Evolutionary conservation across 2,113 vertebrate species (phyloP).

Genomic region (Glaucomys volans): DNA sequence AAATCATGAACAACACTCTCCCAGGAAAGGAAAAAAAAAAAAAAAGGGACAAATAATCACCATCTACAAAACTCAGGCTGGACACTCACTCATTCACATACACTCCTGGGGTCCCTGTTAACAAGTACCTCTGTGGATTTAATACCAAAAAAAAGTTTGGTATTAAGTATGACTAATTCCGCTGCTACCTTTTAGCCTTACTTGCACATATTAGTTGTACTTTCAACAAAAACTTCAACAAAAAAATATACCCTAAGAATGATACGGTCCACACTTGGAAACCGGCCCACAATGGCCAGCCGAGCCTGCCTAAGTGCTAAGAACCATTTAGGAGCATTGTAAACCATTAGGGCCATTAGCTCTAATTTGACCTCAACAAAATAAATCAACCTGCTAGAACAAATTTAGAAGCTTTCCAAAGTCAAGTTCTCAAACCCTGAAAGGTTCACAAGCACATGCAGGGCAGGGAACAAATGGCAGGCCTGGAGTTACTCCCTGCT

Average conservation of each 20-base stretch:
- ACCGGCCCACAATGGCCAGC: slow-evolving; percentile 67
- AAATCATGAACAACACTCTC: not conserved
- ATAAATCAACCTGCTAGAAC: slow-evolving; percentile 81
- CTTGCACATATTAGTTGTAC: not conserved
- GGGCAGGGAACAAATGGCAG: not conserved
- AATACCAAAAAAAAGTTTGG: slow-evolving; percentile 39
- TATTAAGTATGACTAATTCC: slow-evolving; percentile 30
- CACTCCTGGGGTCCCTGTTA: not conserved
- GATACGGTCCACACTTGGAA: slow-evolving; percentile 76
- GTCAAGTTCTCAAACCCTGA: slow-evolving; percentile 72
- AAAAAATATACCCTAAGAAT: slow-evolving; percentile 54
- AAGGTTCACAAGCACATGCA: slow-evolving; percentile 23
- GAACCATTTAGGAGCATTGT: slow-evolving; percentile 83
- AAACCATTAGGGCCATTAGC: slow-evolving; percentile 84
- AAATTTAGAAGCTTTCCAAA: slow-evolving; percentile 82
- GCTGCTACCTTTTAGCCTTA: slow-evolving; percentile 51
- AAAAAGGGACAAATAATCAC: not conserved
- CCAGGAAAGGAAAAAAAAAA: not conserved
- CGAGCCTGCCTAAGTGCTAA: slow-evolving; percentile 80
- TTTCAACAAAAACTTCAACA: slow-evolving; percentile 46
- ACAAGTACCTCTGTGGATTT: not conserved
- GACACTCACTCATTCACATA: not conserved
- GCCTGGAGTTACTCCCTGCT: not conserved
- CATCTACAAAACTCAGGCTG: not conserved
- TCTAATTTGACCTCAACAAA: slow-evolving; percentile 83